Percentiles rank a stretch among this genome's conserved stretches.
phyloP scores from a whole-genome alignment of 1,140 invertebrate genomes.

The Lasioglossum albipes region DNA sequence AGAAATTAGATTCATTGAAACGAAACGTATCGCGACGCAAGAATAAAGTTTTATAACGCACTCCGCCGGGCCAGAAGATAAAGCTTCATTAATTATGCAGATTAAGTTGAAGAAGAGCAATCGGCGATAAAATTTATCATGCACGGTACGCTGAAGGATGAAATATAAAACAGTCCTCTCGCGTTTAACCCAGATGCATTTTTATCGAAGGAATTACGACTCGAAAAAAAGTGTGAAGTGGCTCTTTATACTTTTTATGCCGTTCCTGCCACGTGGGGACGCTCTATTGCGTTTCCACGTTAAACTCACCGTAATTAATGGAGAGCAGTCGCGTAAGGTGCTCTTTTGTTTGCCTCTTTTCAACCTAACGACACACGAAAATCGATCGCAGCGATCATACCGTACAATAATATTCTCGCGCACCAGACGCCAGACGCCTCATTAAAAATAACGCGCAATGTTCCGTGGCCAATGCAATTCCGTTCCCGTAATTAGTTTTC shows the following conservation, averaged over 20 bases:
- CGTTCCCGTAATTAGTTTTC: too few relatives aligned
- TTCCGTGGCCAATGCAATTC: neutral
- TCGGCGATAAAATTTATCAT: conserved; percentile 32
- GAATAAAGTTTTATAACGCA: neutral
- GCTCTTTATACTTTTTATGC: conserved; percentile 20
- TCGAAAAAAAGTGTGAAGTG: conserved; percentile 26
- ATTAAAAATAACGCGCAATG: neutral
- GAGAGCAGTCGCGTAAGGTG: neutral
- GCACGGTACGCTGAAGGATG: conserved; percentile 21
- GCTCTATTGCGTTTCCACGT: conserved; percentile 28
- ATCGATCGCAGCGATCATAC: neutral
- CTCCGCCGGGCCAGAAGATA: neutral
- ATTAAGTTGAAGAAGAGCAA: conserved; percentile 30
- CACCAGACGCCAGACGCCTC: neutral
- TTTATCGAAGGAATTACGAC: conserved; percentile 45
- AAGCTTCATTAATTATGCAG: conserved; percentile 40
- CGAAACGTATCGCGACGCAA: neutral
- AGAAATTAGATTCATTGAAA: neutral
- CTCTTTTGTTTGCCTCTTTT: neutral
- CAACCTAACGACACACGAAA: neutral
- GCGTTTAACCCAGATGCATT: conserved; percentile 44
- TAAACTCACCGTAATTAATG: conserved; percentile 34
- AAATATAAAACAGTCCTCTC: conserved; percentile 29
- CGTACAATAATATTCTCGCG: neutral
- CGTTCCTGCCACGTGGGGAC: neutral